These are phyloP conservation scores for Megastigmus dorsalis DNA, from an alignment of 2,888 invertebrate genomes.

Conservation along the genomic window DNA sequence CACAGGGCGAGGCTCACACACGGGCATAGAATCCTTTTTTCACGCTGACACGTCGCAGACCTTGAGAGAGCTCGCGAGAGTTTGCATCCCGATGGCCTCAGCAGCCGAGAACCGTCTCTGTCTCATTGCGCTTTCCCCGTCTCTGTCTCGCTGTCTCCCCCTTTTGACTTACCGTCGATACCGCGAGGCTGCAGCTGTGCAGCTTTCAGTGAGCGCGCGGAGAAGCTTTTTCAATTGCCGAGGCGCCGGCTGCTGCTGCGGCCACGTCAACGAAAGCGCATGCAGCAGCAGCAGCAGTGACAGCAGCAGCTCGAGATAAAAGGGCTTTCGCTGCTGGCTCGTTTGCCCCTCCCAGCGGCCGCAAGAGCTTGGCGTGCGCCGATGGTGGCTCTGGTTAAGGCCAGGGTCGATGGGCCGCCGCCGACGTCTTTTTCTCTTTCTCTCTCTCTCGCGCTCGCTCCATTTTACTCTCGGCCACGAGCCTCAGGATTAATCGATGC, in stretches of 20 bases:
- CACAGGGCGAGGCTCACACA: too few species aligned
- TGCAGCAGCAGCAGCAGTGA: not conserved
- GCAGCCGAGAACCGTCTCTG: not conserved
- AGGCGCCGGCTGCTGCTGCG: not conserved
- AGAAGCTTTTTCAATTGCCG: slow-evolving; percentile 9
- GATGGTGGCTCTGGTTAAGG: slow-evolving; percentile 21
- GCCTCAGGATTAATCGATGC: slow-evolving; percentile 4
- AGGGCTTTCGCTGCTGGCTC: too few species aligned
- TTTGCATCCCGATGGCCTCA: not conserved
- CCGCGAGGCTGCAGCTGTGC: too few species aligned
- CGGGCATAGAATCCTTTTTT: slow-evolving; percentile 24
- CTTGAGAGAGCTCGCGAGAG: slow-evolving; percentile 33
- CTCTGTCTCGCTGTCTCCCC: not conserved
- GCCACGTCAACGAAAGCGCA: too few species aligned
- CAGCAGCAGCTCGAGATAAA: not conserved
- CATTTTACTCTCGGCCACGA: not conserved
- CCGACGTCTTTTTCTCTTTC: too few species aligned
- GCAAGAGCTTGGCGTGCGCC: too few species aligned
- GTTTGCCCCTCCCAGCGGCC: too few species aligned
- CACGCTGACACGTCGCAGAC: slow-evolving; percentile 2
- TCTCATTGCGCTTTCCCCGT: not conserved
- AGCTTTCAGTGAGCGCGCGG: not conserved
- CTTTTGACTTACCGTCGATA: not conserved
- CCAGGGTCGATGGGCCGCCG: slow-evolving; percentile 42
- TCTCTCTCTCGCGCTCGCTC: not conserved